Evolutionary conservation across 2,797 vertebrate genomes (phyloP).

Genomic region (Chrysolophus pictus): DNA sequence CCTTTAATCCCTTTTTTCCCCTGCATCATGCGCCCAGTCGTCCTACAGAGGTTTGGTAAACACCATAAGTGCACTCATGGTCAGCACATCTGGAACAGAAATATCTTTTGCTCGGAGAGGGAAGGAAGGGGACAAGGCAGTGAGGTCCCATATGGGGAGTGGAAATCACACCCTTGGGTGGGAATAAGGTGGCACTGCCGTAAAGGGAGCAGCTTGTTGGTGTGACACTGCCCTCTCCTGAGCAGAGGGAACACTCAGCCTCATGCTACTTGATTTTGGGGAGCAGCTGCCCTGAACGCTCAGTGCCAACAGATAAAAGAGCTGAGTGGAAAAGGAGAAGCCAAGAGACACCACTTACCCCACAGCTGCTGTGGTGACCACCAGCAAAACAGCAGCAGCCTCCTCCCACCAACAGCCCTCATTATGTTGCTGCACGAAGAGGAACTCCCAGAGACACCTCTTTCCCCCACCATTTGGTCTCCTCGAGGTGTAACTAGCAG

Average conservation of each 20-base stretch:
- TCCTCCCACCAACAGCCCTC: accelerated
- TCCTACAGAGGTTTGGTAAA: not conserved
- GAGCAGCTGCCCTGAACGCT: not conserved
- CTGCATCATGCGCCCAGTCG: accelerated
- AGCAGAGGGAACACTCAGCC: not conserved
- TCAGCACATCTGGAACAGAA: not conserved
- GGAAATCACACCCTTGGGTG: accelerated
- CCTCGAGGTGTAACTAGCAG: not conserved
- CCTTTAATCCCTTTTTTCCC: constrained; percentile 9
- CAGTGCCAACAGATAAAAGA: not conserved
- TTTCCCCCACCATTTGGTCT: accelerated
- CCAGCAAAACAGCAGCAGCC: not conserved
- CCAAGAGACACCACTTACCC: not conserved
- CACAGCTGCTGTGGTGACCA: accelerated
- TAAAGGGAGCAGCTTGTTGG: accelerated
- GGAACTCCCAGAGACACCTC: accelerated
- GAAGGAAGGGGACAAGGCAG: not conserved
- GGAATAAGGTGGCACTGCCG: not conserved
- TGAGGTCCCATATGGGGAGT: accelerated
- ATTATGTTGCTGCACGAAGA: accelerated
- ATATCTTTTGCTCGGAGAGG: accelerated
- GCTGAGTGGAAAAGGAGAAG: accelerated
- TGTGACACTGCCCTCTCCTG: constrained; percentile 70
- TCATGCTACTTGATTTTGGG: accelerated
- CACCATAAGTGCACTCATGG: accelerated